These are phyloP conservation scores for Geothlypis trichas DNA, from an alignment of 2,113 vertebrate species.

Conservation along the genomic window DNA sequence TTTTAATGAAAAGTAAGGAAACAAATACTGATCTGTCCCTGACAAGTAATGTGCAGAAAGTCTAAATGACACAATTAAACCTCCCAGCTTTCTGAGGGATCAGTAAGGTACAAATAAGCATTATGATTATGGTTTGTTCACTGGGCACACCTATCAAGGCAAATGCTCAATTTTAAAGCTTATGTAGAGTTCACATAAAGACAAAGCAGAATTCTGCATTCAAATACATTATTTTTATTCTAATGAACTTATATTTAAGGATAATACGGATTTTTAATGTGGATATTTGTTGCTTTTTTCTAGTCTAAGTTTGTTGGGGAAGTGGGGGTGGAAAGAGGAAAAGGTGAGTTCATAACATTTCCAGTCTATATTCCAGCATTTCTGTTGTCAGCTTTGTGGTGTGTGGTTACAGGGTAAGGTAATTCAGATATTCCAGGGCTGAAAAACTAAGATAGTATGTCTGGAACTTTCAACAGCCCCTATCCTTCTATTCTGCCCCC, in stretches of 20 bases:
- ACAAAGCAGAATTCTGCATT: neutral
- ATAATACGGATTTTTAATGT: neutral
- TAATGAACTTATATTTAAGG: neutral
- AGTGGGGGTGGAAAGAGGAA: conserved; percentile 67
- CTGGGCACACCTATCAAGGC: neutral
- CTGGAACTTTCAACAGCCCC: neutral
- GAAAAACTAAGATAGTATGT: neutral
- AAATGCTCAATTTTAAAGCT: neutral
- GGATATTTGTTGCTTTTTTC: conserved; percentile 44
- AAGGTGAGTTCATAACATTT: conserved; percentile 69
- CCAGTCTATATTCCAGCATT: conserved; percentile 61
- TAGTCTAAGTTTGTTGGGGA: conserved; percentile 51
- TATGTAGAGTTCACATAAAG: neutral
- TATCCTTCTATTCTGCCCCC: neutral
- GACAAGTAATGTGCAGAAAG: neutral
- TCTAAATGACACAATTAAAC: neutral
- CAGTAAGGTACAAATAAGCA: neutral
- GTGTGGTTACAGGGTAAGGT: conserved; percentile 46
- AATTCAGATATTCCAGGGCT: conserved; percentile 45
- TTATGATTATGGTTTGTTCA: neutral
- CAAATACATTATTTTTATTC: neutral
- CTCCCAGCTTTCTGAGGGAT: neutral
- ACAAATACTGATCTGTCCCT: neutral
- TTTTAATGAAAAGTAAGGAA: neutral
- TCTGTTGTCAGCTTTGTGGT: conserved; percentile 40